Conservation (phyloP, 1,140 invertebrate genomes). For the Apis florea region DNA sequence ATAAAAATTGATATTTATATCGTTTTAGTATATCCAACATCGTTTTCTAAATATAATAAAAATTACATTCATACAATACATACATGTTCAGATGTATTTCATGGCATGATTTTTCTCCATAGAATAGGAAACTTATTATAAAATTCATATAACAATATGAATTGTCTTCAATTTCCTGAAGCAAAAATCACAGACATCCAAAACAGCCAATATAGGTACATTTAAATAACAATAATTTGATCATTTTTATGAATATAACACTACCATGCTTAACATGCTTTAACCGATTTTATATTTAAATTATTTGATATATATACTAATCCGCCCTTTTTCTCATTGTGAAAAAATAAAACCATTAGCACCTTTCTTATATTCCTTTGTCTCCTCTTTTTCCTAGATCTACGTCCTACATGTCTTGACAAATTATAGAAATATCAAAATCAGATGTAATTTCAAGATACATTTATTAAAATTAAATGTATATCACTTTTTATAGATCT, state of each 20-base stretch:
- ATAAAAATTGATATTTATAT: background rate
- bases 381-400: background rate
- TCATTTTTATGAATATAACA: background rate
- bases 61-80: conserved; percentile 5
- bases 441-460: background rate
- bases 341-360: conserved; percentile 16
- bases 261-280: conserved; percentile 19
- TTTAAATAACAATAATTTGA: conserved; percentile 21
- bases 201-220: background rate
- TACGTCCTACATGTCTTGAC: background rate
- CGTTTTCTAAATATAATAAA: background rate
- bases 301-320: background rate
- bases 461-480: background rate
- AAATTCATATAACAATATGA: background rate
- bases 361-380: background rate
- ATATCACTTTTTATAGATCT: background rate
- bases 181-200: conserved; percentile 7
- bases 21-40: background rate
- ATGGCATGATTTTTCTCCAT: background rate
- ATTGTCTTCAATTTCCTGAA: conserved; percentile 26
- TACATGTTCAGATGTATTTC: conserved; percentile 8
- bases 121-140: background rate
- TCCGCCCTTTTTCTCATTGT: conserved; percentile 5
- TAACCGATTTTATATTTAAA: background rate
- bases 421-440: background rate